Evolutionary conservation across 1,140 invertebrate genomes (phyloP), one percentile per base, ranked within the genome.

Genomic region (Asobara japonica): DNA sequence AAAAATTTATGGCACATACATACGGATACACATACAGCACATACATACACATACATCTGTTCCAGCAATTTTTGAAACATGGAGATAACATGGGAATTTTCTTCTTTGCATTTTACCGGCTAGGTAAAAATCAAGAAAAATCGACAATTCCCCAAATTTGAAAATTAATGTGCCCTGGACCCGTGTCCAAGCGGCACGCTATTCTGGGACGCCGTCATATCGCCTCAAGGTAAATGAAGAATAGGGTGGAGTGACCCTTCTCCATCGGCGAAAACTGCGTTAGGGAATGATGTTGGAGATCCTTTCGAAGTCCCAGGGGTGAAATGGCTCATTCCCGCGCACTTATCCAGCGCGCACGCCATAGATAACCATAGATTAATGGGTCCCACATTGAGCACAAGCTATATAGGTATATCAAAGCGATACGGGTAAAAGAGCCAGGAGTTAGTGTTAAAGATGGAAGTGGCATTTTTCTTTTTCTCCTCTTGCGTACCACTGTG

Each of bases 281-380:
- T 62, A 11, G 51, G 45, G 61, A 36, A 71, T 72, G 71, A 72
- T 68, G 62, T 41, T 38, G 67, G 27, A 48, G 45, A 69, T 74
- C 71, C 74, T 69, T 62, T 69, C 69, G 33, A 75, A 75, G 27
- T 77, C 76, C 76, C 76, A 76, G 72, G 76, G 76, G 76, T 69
- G 72, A 76, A 76, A 77, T 77, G 76, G 74, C 76, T 77, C 76
- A 77, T 77, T 77, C 76, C 72, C 61, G 71, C 67, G 76, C 74
- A 77, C 76, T 77, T 77, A 77, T 77, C 76, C 76, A 62, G 30
- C 69, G 65, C 73, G 67, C 60, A 41, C 68, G 69, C 74, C 76
- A 41, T 77, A 77, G 76, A 77, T 77, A 77, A 77, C 76, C 72
- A 76, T 77, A 76, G 76, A 77, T 77, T 77, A 77, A 77, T 77